A percentile compares a stretch with the other conserved stretches of the same genome.
Evolutionary conservation across 2,113 vertebrate species (phyloP).

Genomic region (Aegithalos caudatus): DNA sequence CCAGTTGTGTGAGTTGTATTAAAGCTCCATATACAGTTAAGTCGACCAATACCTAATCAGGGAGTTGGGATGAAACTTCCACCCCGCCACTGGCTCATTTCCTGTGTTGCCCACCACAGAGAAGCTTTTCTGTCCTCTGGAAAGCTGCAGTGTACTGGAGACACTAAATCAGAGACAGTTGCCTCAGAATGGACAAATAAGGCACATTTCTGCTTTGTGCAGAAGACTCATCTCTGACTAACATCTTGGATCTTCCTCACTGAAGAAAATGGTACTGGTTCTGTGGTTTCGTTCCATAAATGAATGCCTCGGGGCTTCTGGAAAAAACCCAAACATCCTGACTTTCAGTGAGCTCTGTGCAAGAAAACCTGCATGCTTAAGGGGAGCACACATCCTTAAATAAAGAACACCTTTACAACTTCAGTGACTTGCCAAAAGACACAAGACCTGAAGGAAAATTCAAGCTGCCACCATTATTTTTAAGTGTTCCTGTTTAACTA

Average conservation of each 20-base stretch:
- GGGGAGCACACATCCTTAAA: background rate
- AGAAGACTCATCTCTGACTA: background rate
- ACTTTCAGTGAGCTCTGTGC: background rate
- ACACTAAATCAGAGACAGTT: background rate
- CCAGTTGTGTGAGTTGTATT: background rate
- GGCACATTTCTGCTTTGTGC: background rate
- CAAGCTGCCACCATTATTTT: background rate
- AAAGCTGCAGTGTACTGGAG: background rate
- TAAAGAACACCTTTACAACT: background rate
- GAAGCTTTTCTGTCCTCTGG: background rate
- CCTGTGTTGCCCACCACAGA: rapidly evolving
- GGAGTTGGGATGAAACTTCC: background rate
- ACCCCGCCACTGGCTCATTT: background rate
- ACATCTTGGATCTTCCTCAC: background rate
- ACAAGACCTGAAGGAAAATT: background rate
- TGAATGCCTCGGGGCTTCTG: rapidly evolving
- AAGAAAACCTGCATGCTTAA: background rate
- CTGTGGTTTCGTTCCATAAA: background rate
- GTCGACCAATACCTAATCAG: background rate
- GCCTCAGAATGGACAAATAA: background rate
- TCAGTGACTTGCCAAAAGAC: background rate
- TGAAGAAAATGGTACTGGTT: background rate
- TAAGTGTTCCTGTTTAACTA: background rate
- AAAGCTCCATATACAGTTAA: background rate
- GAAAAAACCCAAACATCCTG: background rate